Evolutionary conservation across 2,888 invertebrate species (phyloP).

Genomic region (Noctua comes): DNA sequence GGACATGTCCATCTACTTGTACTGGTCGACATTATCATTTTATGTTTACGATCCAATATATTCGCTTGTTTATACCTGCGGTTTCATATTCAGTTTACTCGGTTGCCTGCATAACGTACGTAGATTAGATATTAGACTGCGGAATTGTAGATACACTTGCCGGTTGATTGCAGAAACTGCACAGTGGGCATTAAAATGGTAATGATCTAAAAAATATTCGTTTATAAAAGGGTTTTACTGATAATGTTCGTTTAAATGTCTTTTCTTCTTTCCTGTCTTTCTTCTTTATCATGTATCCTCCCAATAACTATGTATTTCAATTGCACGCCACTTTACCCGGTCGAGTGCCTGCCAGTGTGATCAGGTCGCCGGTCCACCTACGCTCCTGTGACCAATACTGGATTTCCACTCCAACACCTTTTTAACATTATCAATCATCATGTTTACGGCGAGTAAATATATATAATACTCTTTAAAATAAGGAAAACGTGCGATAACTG

Average conservation of each 20-base stretch:
- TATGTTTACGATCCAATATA: slow-evolving; percentile 70
- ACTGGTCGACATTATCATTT: slow-evolving; percentile 67
- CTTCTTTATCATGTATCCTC: background rate
- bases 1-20: slow-evolving; percentile 35
- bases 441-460: background rate
- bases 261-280: background rate
- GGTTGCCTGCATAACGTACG: slow-evolving; percentile 58
- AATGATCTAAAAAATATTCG: background rate
- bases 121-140: slow-evolving; percentile 44
- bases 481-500: background rate
- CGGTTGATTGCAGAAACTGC: slow-evolving; percentile 16
- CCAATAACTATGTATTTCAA: background rate
- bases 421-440: background rate
- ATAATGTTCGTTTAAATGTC: no score
- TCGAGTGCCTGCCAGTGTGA: background rate
- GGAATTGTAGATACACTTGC: slow-evolving; percentile 9
- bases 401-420: background rate
- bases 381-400: background rate
- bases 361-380: background rate
- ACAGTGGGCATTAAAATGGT: background rate
- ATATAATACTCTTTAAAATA: no score
- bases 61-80: slow-evolving; percentile 66
- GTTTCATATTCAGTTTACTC: slow-evolving; percentile 64
- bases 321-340: background rate
- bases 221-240: background rate